These are phyloP conservation scores for Drosophila saltans DNA, from an alignment of 1,140 invertebrate genomes.

Conservation along the genomic window DNA sequence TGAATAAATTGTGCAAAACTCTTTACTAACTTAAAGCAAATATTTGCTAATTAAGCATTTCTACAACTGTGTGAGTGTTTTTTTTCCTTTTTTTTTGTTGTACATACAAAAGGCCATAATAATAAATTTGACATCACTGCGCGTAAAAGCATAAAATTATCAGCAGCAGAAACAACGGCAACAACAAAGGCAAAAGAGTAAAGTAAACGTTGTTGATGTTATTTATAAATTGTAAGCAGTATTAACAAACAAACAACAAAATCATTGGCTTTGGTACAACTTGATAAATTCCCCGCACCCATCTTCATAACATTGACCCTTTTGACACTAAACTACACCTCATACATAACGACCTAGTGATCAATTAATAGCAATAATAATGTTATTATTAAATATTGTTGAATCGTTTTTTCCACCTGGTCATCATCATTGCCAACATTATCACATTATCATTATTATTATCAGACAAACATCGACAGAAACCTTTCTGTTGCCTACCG, in stretches of 20 bases:
- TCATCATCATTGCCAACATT: conserved; percentile 2
- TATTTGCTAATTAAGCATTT: conserved; percentile 79
- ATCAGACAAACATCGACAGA: conserved; percentile 15
- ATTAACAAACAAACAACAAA: conserved; percentile 20
- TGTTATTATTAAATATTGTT: conserved; percentile 35
- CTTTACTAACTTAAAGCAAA: conserved; percentile 52
- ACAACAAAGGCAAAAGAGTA: conserved; percentile 10
- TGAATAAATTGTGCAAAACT: conserved; percentile 32
- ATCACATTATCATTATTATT: conserved; percentile 28
- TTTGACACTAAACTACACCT: conserved; percentile 18
- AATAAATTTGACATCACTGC: conserved; percentile 77
- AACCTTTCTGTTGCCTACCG: conserved; percentile 30
- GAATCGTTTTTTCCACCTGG: conserved; percentile 29
- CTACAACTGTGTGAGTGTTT: conserved; percentile 42
- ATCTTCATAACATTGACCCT: conserved; percentile 61
- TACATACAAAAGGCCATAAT: conserved; percentile 53
- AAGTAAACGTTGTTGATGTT: conserved; percentile 21
- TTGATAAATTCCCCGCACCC: conserved; percentile 32
- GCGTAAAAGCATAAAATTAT: conserved; percentile 63
- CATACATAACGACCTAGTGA: conserved; percentile 57
- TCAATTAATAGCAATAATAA: conserved; percentile 67
- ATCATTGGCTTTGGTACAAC: background rate
- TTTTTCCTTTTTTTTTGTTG: conserved; percentile 34
- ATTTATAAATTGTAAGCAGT: conserved; percentile 51
- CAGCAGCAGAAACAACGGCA: conserved; percentile 19